Evolutionary conservation across 2,797 vertebrate species (phyloP).

Genomic region (Anguilla anguilla): DNA sequence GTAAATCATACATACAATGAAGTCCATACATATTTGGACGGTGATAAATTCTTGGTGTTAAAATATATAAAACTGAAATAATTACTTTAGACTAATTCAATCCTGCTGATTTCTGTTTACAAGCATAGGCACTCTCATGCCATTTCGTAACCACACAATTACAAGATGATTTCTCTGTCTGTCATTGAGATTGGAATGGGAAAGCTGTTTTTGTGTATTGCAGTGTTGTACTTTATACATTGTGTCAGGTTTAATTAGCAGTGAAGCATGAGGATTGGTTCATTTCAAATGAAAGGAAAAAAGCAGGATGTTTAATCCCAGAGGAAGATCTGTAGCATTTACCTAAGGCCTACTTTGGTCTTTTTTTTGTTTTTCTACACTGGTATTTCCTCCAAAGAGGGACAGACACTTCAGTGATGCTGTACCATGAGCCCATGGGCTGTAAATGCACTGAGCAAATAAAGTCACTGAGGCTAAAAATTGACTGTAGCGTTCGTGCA

Average conservation of each 20-base stretch:
- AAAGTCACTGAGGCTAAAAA: not conserved
- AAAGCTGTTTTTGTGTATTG: not conserved
- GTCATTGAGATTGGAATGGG: not conserved
- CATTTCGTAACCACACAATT: not conserved
- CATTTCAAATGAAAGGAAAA: conserved; percentile 13
- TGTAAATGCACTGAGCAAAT: conserved; percentile 6
- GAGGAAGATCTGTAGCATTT: not conserved
- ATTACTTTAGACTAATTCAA: not conserved
- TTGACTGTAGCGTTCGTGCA: not conserved
- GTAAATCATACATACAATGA: not conserved
- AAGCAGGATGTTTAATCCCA: not conserved
- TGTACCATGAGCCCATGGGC: conserved; percentile 12
- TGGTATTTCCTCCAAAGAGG: not conserved
- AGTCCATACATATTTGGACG: too few species aligned
- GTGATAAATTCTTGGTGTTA: too few species aligned
- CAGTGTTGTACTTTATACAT: not conserved
- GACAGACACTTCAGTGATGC: not conserved
- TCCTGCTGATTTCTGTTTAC: not conserved
- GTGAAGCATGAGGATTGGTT: not conserved
- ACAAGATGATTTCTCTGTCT: not conserved
- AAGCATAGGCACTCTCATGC: not conserved
- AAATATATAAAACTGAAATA: too few species aligned
- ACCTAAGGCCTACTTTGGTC: not conserved
- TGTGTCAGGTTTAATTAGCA: not conserved
- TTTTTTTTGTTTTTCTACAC: not conserved